Evolutionary conservation across 2,888 invertebrate species (phyloP).

Genomic region (Drosophila niveifrons): DNA sequence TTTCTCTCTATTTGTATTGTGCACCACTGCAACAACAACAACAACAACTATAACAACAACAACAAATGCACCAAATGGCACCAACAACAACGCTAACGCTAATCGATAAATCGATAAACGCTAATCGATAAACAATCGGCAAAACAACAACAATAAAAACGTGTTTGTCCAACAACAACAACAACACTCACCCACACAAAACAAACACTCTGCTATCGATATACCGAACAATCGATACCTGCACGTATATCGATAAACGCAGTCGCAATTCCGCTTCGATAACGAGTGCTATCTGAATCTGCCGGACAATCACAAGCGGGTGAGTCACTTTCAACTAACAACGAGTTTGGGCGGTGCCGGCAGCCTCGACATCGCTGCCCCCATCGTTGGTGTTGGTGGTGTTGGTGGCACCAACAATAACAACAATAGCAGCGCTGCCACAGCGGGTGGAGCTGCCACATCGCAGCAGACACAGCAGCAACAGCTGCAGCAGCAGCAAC

Average conservation of each 20-base stretch:
- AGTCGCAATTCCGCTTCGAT: constrained; percentile 99
- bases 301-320: constrained; percentile 99
- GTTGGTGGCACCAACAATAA: constrained; percentile 32
- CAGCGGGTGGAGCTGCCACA: constrained; percentile 7
- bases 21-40: constrained; percentile 51
- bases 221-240: not conserved
- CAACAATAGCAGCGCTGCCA: constrained; percentile 28
- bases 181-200: constrained; percentile 14
- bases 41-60: constrained; percentile 37
- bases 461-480: constrained; percentile 39
- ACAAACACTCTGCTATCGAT: constrained; percentile 21
- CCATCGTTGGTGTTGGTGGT: constrained; percentile 30
- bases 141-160: constrained; percentile 32
- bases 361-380: constrained; percentile 47
- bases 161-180: constrained; percentile 27
- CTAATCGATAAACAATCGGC: constrained; percentile 22
- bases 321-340: constrained; percentile 88
- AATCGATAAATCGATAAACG: constrained; percentile 14
- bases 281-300: constrained; percentile 99
- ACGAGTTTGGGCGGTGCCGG: constrained; percentile 56
- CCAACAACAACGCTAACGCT: constrained; percentile 27
- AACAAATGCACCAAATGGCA: constrained; percentile 2
- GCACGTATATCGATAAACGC: constrained; percentile 74
- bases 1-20: constrained; percentile 43
- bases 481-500: constrained; percentile 67